Evolutionary conservation across 2,113 vertebrate genomes (phyloP).

Genomic region (Pristiophorus japonicus): DNA sequence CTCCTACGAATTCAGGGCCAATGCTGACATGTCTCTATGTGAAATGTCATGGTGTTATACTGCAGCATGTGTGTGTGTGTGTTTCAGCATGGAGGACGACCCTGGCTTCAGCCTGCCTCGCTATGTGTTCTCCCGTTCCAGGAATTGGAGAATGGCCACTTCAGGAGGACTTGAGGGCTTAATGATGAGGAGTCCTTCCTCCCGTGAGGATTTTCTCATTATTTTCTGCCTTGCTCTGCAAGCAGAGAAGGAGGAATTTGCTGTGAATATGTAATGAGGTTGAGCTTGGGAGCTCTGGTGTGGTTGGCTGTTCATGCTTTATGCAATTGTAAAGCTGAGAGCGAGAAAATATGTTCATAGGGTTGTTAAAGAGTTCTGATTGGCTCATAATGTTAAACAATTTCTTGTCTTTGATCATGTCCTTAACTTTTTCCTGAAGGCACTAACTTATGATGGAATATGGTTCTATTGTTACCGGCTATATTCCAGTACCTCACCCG

Average conservation of each 20-base stretch:
- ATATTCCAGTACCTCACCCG: not conserved
- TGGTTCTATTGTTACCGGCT: not conserved
- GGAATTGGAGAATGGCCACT: not conserved
- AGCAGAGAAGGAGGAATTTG: not conserved
- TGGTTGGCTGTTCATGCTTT: not conserved
- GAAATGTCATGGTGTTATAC: not conserved
- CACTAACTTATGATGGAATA: not conserved
- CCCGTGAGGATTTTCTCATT: not conserved
- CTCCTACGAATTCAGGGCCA: too few species aligned
- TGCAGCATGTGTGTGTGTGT: not conserved
- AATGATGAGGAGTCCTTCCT: not conserved
- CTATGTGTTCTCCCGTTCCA: not conserved
- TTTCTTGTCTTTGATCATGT: not conserved
- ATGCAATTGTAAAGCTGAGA: not conserved
- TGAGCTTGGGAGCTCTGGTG: not conserved
- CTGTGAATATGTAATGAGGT: not conserved
- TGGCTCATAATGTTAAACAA: not conserved
- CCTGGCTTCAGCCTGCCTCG: not conserved
- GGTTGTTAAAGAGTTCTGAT: not conserved
- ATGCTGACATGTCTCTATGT: too few species aligned
- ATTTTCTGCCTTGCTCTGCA: not conserved
- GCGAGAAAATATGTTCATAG: not conserved
- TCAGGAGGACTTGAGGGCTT: not conserved
- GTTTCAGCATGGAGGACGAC: not conserved
- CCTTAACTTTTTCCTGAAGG: not conserved